Evolutionary conservation across 2,797 vertebrate species (phyloP).

Genomic region (Pipistrellus kuhlii): DNA sequence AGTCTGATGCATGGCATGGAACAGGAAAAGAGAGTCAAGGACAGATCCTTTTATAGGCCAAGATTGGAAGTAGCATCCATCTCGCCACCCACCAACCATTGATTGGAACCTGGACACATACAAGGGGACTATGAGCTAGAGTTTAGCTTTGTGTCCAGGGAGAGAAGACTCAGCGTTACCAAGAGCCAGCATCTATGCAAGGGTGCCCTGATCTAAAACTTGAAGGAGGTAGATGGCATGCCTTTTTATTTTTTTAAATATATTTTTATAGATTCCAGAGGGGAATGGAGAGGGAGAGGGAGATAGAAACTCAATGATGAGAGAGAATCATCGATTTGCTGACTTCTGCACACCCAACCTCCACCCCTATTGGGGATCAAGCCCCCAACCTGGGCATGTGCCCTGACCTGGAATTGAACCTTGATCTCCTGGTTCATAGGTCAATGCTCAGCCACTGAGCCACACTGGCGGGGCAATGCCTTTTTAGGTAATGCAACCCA

Average conservation of each 20-base stretch:
- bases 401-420: too few relatives aligned
- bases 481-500: background rate
- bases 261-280: too few relatives aligned
- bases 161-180: accelerated
- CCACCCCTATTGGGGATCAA: too few relatives aligned
- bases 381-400: too few relatives aligned
- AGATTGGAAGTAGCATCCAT: accelerated
- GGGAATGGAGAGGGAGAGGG: too few relatives aligned
- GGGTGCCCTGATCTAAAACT: accelerated
- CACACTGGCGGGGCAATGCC: too few relatives aligned
- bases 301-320: too few relatives aligned
- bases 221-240: background rate
- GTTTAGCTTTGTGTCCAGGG: background rate
- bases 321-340: too few relatives aligned
- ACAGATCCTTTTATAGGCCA: accelerated
- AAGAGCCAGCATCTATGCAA: accelerated
- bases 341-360: too few relatives aligned
- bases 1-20: background rate
- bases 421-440: too few relatives aligned
- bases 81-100: background rate
- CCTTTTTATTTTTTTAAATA: background rate
- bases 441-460: too few relatives aligned
- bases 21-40: background rate
- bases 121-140: background rate
- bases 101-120: accelerated